These are phyloP conservation scores for Aurelia sp. DNA, from an alignment of 30 jellyfish, hydroid and myxozoan species.

Conservation along the genomic window DNA sequence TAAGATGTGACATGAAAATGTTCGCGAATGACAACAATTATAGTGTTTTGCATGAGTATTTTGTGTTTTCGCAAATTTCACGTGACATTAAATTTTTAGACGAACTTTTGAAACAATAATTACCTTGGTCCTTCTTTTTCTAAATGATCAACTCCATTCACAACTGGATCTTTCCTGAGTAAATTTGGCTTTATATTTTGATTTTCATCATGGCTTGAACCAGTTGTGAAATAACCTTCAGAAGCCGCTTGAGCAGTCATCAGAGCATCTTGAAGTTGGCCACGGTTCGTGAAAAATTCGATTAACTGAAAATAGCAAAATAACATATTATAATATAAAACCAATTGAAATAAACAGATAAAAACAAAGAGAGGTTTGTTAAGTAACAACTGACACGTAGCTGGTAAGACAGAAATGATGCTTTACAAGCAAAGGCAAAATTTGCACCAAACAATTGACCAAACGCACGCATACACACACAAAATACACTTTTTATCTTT, in stretches of 20 bases:
- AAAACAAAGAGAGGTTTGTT: no score
- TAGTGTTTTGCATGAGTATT: neutral
- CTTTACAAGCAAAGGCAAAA: no score
- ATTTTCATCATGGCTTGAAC: constrained; percentile 22
- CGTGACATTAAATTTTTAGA: neutral
- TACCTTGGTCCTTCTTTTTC: constrained; percentile 34
- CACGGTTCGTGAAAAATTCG: constrained; percentile 47
- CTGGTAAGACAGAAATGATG: no score
- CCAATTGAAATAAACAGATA: neutral
- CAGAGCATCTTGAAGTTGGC: constrained; percentile 78
- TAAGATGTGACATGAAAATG: no score
- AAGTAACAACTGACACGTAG: no score
- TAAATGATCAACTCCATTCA: constrained; percentile 5
- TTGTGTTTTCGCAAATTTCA: no score
- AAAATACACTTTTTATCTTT: no score
- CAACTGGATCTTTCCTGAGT: constrained; percentile 8
- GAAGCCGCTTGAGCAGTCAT: constrained; percentile 69
- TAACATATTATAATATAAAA: no score
- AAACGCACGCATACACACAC: no score
- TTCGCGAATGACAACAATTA: neutral
- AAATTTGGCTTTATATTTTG: constrained; percentile 4
- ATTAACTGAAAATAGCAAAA: constrained; percentile 29
- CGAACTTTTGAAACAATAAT: neutral
- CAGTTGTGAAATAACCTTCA: constrained; percentile 56
- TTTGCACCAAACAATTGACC: no score